Base-by-base conservation (phyloP, 2,797 vertebrate genomes). In the Bryconaethiops microstoma region DNA sequence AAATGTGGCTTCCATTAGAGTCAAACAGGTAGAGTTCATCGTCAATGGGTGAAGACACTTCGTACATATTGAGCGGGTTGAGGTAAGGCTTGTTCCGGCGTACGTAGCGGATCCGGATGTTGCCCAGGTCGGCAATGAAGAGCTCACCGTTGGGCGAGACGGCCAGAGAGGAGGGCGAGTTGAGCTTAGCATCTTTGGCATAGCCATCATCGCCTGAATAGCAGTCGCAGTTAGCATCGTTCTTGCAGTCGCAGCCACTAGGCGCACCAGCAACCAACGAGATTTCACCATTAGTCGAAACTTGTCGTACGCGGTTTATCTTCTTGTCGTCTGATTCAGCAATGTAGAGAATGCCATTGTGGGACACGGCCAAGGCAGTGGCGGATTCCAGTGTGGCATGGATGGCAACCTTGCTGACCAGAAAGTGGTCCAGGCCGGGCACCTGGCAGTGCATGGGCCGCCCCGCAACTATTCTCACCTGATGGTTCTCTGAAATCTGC, bases 381-480 rank as follows among this genome's bases (percentile, higher is more conserved):
- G 98, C 97, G 0, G 98, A 97, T 89, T 99, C 97, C 87, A 99
- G 88, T 0, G 98, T 99, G 52, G 98, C 97, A 0, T 99, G 98
- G 84, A 98, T 91, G 14, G 98, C 98, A 63, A 99, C 96, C 88
- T 96, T 98, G 92, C 97, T 98, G 85, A 98, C 93, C 57, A 99
- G 94, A 83, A 99, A 99, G 88, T 99, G 97, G 89, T 99, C 97
- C 7, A 99, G 97, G 65, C 97, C 97, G 0, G 98, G 98, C 14
- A 99, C 98, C 88, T 99, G 98, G 92, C 98, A 99, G 86, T 99
- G 98, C 96, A 99, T 99, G 10, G 98, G 98, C 8, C 98, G 94
- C 4, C 98, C 98, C 0, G 97, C 98, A 8, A 98, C 95, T 0
- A 99, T 97, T 81, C 97, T 96, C 19, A 99, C 98, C 82, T 99